Evolutionary conservation across 2,888 invertebrate species (phyloP), one percentile per base, ranked within the genome.

Genomic region (Mactromeris polynyma): DNA sequence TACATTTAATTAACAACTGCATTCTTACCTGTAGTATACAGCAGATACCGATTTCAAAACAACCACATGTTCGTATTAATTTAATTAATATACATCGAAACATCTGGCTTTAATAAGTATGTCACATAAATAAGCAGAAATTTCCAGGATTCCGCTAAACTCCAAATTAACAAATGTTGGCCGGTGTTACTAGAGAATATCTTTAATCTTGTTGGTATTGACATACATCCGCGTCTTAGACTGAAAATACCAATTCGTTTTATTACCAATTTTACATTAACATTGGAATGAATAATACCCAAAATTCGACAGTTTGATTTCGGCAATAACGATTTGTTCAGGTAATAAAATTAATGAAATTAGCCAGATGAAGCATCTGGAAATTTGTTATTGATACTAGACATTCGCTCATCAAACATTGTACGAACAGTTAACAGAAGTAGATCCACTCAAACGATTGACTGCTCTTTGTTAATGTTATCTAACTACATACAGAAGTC

Each of bases 271-370:
- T 73, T 36, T 36, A 73, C 31, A 73, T 11, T 19, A 73, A 73
- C 36, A 73, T 36, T 17, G n/a, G 33, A 33, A 33, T 26, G 17
- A 73, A 14, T 3, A 2, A 17, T 33, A 31, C 14, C 31, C 33
- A 3, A 36, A 33, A 33, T 17, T 33, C 36, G 31, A 36, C 36
- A 73, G 9, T 36, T 73, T 33, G 73, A 73, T 73, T 73, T 73
- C 11, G 19, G 33, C 73, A 73, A 36, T 73, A 33, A 73, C 73
- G 26, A 73, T 73, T 33, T 73, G 73, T 73, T 73, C 31, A 73
- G 31, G 73, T 73, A 73, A 73, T 73, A 73, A 73, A 73, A 73
- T 73, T 73, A 73, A 73, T 73, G 73, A 73, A 73, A 73, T 9
- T 33, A 73, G 33, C 31, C 73, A 73, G 73, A 73, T 26, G 73